Evolutionary conservation across 2,797 vertebrate genomes (phyloP).

Genomic region (Gila robusta): DNA sequence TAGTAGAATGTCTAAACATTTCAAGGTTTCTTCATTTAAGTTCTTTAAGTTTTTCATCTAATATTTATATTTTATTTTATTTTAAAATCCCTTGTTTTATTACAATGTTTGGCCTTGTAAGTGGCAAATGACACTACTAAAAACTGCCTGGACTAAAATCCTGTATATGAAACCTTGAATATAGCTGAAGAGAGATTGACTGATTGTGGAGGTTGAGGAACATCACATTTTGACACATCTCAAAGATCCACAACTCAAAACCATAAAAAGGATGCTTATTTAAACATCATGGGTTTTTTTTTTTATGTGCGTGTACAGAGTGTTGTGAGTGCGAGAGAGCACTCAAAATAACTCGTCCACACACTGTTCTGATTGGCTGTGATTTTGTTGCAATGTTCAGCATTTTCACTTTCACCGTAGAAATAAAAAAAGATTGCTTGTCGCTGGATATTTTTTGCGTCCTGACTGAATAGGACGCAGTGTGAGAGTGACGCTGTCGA

Average conservation of each 20-base stretch:
- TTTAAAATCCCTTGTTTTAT: too few species aligned
- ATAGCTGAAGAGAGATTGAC: not conserved
- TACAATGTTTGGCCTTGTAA: not conserved
- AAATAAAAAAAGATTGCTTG: not conserved
- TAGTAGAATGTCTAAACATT: too few species aligned
- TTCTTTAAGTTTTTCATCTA: too few species aligned
- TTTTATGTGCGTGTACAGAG: not conserved
- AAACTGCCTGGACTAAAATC: not conserved
- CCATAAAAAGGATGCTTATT: not conserved
- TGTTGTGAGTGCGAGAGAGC: not conserved
- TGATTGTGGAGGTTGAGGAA: not conserved
- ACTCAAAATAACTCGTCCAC: not conserved
- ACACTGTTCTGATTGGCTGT: not conserved
- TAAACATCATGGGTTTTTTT: not conserved
- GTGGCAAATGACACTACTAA: not conserved
- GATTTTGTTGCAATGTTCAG: not conserved
- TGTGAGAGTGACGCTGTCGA: conserved; percentile 27
- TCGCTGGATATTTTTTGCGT: not conserved
- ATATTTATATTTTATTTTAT: too few species aligned
- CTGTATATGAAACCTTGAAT: not conserved
- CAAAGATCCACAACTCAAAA: not conserved
- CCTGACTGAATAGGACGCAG: not conserved
- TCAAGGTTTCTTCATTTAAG: too few species aligned
- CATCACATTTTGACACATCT: not conserved
- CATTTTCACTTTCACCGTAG: not conserved